Evolutionary conservation across 2,888 invertebrate species (phyloP), one percentile per base, ranked within the genome.

Genomic region (Thymelicus acteon): DNA sequence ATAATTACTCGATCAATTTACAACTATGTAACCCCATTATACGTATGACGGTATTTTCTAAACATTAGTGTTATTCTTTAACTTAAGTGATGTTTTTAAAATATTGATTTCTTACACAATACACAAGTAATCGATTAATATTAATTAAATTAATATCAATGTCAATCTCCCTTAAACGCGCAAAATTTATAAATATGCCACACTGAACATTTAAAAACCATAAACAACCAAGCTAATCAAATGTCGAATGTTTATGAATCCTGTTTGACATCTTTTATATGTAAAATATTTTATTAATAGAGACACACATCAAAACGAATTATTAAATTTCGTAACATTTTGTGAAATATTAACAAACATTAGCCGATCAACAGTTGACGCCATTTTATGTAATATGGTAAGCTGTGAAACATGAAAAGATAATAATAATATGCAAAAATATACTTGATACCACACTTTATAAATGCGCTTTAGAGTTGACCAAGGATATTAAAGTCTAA

Each of bases 211-310:
- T 62, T 47, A 37, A 54, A 40, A 49, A 70, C 64, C 72, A 67
- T 66, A 71, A 67, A 72, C 52, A 57, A 62, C 57, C 47, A 61
- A 66, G 69, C 15, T 62, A 73, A 66, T 66, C 66, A 71, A 66
- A 72, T 37, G 64, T 48, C 24, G 47, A 54, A 15, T 52, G 40
- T 72, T 74, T 60, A 7, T 48, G 60, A 66, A 62, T 67, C 44
- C 0, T 24, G 73, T 61, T 54, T 61, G 49, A 52, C 19, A 52
- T 49, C 7, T 49, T 44, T 1, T 8, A 15, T 7, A 1, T 48
- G 54, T 31, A 60, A 52, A 24, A 49, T 47, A 48, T 44, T 44
- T 39, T 54, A 10, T 39, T 39, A 15, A 10, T 6, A 31, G 40
- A 19, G 48, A 31, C 52, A 52, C 6, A 48, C 48, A 24, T 47